A percentile compares a stretch with the other conserved stretches of the same genome.
These are phyloP conservation scores for Pituophis catenifer DNA, from an alignment of 2,113 vertebrate genomes.

Conservation along the genomic window DNA sequence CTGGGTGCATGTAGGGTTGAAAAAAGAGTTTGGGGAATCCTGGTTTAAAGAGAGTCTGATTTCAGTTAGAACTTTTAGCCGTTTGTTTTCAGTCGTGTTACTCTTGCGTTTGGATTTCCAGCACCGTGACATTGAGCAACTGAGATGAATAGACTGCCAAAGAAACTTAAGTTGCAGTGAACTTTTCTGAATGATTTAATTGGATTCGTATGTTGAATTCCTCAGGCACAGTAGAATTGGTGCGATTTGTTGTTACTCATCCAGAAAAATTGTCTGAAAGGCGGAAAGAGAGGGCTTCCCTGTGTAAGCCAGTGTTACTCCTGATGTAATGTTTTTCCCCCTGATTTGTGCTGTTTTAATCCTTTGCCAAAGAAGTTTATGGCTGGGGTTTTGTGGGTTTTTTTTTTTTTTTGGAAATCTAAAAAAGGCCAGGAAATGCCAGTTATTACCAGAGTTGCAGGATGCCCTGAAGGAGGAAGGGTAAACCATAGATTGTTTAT, in stretches of 20 bases:
- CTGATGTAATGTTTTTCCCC: not conserved
- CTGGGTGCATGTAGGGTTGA: not conserved
- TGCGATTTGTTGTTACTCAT: not conserved
- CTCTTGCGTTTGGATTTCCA: not conserved
- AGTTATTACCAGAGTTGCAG: not conserved
- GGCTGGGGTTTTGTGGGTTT: not conserved
- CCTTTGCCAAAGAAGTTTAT: not conserved
- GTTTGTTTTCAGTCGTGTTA: not conserved
- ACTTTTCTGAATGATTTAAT: not conserved
- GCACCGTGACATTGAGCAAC: not conserved
- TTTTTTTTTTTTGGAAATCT: not conserved
- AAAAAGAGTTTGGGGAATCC: not conserved
- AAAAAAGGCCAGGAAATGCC: not conserved
- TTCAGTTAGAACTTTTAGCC: not conserved
- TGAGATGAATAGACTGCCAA: not conserved
- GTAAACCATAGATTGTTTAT: not conserved
- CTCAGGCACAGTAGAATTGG: not conserved
- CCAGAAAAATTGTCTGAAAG: not conserved
- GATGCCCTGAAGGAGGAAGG: not conserved
- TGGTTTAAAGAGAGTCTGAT: not conserved
- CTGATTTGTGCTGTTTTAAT: not conserved
- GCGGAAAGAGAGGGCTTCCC: not conserved
- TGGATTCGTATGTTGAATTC: not conserved
- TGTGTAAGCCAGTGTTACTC: not conserved
- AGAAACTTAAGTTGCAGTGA: not conserved